Percentiles rank a stretch among this genome's conserved stretches.
Conservation (phyloP, 2,113 vertebrate genomes). For the Trichomycterus rosablanca region DNA sequence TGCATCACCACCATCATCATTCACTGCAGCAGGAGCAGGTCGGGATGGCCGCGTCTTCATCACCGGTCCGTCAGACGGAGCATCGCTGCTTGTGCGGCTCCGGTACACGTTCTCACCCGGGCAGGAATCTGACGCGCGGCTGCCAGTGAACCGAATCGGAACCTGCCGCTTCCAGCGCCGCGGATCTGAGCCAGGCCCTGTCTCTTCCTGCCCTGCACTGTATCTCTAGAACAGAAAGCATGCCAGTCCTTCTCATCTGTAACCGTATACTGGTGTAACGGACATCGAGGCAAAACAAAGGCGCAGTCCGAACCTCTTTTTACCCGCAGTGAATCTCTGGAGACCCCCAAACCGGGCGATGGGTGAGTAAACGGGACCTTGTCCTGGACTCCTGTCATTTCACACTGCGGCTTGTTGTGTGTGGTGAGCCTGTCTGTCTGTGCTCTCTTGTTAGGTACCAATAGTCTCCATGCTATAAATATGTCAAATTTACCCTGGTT, state of each 20-base stretch:
- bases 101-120: constrained; percentile 7
- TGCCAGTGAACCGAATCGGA: constrained; percentile 27
- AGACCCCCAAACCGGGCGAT: constrained; percentile 61
- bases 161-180: background rate
- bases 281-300: constrained; percentile 17
- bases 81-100: background rate
- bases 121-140: constrained; percentile 1
- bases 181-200: constrained; percentile 7
- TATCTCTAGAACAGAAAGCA: background rate
- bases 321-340: constrained; percentile 58
- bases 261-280: background rate
- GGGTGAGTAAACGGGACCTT: constrained; percentile 53
- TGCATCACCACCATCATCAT: constrained; percentile 19
- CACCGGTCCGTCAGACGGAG: background rate
- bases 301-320: constrained; percentile 37
- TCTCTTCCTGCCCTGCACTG: background rate
- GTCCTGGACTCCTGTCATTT: background rate
- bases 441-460: too few relatives aligned
- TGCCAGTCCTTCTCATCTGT: background rate
- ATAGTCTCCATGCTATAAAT: too few relatives aligned
- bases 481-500: too few relatives aligned
- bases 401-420: background rate
- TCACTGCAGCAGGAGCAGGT: background rate
- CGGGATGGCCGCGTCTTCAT: constrained; percentile 28
- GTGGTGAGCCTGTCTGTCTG: background rate